These are phyloP conservation scores for Danaus plexippus DNA, from an alignment of 1,140 invertebrate species.

Conservation along the genomic window DNA sequence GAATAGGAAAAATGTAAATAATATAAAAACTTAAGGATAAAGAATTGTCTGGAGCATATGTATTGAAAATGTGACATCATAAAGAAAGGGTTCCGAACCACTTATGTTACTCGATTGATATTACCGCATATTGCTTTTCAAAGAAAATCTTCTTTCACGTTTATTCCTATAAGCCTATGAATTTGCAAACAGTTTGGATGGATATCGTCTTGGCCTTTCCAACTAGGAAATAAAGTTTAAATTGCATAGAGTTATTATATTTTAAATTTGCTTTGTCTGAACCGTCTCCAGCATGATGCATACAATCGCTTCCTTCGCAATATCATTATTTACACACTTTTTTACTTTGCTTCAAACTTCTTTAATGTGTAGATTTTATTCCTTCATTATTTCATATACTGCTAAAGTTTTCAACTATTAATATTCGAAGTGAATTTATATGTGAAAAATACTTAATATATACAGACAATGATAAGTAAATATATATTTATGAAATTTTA, in stretches of 20 bases:
- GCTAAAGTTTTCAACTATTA: too few species aligned
- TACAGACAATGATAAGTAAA: too few species aligned
- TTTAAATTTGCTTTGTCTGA: slow-evolving; percentile 27
- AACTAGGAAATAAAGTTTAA: slow-evolving; percentile 20
- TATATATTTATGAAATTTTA: too few species aligned
- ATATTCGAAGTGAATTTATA: too few species aligned
- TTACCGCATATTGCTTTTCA: slow-evolving; percentile 53
- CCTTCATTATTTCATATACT: background rate
- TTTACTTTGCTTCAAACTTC: slow-evolving; percentile 17
- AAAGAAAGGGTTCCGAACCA: slow-evolving; percentile 38
- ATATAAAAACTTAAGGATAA: background rate
- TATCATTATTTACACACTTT: slow-evolving; percentile 30
- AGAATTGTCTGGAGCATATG: slow-evolving; percentile 15
- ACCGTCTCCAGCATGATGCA: slow-evolving; percentile 29
- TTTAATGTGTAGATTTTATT: slow-evolving; percentile 5
- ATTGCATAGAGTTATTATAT: slow-evolving; percentile 22
- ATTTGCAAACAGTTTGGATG: slow-evolving; percentile 34
- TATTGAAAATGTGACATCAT: slow-evolving; percentile 25
- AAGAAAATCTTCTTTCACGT: slow-evolving; percentile 35
- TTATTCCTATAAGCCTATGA: slow-evolving; percentile 41
- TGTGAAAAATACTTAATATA: too few species aligned
- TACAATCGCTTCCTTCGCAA: slow-evolving; percentile 30
- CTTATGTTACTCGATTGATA: slow-evolving; percentile 57
- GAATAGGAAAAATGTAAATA: background rate
- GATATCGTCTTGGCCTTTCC: slow-evolving; percentile 20